Percentiles rank a stretch among this genome's conserved stretches.
Conservation (phyloP, 2,888 invertebrate species). For the Bruchidius siliquastri region DNA sequence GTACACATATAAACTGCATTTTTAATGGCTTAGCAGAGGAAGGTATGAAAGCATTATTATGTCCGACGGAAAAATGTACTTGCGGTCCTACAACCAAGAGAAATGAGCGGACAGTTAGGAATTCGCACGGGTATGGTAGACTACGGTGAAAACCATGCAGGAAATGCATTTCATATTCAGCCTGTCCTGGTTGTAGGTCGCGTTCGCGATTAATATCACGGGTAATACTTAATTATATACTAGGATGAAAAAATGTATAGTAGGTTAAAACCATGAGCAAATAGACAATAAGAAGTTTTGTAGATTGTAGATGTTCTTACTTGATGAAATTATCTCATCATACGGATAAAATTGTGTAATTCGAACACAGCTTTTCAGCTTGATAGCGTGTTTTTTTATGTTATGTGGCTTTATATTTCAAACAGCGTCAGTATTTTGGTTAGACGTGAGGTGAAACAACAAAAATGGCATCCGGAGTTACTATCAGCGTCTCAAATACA, state of each 20-base stretch:
- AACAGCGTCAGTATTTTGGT: too few relatives aligned
- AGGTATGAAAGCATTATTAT: not conserved
- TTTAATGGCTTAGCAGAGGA: not conserved
- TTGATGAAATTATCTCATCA: too few relatives aligned
- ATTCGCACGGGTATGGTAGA: not conserved
- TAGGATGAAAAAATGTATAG: not conserved
- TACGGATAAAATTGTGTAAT: too few relatives aligned
- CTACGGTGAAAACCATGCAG: not conserved
- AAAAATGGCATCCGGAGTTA: too few relatives aligned
- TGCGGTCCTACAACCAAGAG: not conserved
- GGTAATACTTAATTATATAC: not conserved
- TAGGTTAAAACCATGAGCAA: too few relatives aligned
- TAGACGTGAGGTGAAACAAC: too few relatives aligned
- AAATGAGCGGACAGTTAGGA: not conserved
- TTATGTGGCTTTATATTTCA: too few relatives aligned
- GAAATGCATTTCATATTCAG: not conserved
- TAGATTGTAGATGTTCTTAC: too few relatives aligned
- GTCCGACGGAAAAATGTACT: not conserved
- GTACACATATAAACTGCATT: not conserved
- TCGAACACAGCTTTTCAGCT: too few relatives aligned
- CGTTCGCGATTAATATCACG: not conserved
- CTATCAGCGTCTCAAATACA: too few relatives aligned
- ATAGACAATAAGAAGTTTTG: too few relatives aligned
- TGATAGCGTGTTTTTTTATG: too few relatives aligned
- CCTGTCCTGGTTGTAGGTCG: not conserved